phyloP scores from a whole-genome alignment of 2,113 vertebrate species.

The Stomatorhinus ivindoensis region DNA sequence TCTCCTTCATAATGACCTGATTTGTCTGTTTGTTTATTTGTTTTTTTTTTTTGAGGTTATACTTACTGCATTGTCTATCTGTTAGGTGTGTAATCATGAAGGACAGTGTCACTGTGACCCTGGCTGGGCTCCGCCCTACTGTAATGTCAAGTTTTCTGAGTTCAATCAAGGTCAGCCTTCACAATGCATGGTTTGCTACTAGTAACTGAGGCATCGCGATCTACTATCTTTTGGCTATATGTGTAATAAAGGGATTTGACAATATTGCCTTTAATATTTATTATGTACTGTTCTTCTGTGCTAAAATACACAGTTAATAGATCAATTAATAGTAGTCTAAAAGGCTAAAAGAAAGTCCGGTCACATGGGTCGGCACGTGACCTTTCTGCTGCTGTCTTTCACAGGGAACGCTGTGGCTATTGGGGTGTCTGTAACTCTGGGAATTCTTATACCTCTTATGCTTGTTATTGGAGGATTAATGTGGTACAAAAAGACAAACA shows the following conservation, averaged over 20 bases:
- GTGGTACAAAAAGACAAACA: conserved; percentile 42
- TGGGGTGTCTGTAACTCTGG: conserved; percentile 40
- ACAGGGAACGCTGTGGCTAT: conserved; percentile 43
- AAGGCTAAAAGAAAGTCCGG: background rate
- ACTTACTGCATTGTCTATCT: background rate
- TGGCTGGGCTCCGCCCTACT: conserved; percentile 75
- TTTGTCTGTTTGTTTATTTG: background rate
- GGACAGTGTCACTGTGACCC: conserved; percentile 68
- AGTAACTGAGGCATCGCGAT: background rate
- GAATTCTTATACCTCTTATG: conserved; percentile 33
- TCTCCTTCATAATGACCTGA: background rate
- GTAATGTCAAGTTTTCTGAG: conserved; percentile 43
- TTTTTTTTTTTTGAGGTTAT: no score
- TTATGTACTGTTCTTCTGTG: background rate
- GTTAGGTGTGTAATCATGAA: conserved; percentile 80
- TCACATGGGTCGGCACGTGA: background rate
- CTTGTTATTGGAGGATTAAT: conserved; percentile 33
- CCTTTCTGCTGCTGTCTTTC: background rate
- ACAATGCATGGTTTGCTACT: background rate
- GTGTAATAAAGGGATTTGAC: background rate
- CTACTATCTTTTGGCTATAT: background rate
- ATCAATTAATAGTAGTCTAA: background rate
- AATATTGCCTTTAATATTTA: background rate
- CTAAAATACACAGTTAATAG: background rate
- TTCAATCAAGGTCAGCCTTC: conserved; percentile 47